Base-by-base conservation (phyloP, 2,888 invertebrate genomes). In the Heliconius ethilla region DNA sequence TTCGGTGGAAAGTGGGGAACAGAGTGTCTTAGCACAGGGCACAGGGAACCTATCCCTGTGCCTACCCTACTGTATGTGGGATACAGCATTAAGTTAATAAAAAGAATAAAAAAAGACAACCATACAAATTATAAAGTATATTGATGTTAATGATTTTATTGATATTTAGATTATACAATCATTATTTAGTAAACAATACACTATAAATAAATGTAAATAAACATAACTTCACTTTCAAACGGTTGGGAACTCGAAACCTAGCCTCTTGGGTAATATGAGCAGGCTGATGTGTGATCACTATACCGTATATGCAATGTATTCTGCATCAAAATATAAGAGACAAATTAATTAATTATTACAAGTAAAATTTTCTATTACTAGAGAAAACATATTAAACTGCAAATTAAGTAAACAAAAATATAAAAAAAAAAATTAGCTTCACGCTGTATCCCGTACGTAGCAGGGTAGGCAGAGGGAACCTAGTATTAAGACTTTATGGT, bases 221-320 rank as follows among this genome's bases (percentile, higher is more conserved):
- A 13, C 25, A 9, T 40, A 40, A 45, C 15, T 6, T 25, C 27
- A 69, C 25, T 69, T 69, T 69, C 69, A 18, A 69, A 45, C 69
- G 7, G 15, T 40, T 40, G 15, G 40, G 40, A 69, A 69, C 40
- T 69, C 40, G 69, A 69, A 45, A 69, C 69, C 40, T 18, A 25
- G 69, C 18, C 18, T 45, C 69, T 69, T 69, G 25, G 40, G 40
- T 27, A 45, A 69, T 45, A 27, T 3, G 25, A 69, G 3, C 40
- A 69, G 40, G 9, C 69, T 45, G 40, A 69, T 45, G 45, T 45
- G 45, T 69, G 69, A 69, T 45, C 69, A 69, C 69, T 69, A 69
- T 27, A 27, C 9, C 13, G 9, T 45, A 69, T 18, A 69, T 25
- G 40, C 40, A 45, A 45, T 45, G 69, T 13, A 69, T 18, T 40